These are phyloP conservation scores for Yasuhikotakia modesta DNA, from an alignment of 2,797 vertebrate species.

Conservation along the genomic window DNA sequence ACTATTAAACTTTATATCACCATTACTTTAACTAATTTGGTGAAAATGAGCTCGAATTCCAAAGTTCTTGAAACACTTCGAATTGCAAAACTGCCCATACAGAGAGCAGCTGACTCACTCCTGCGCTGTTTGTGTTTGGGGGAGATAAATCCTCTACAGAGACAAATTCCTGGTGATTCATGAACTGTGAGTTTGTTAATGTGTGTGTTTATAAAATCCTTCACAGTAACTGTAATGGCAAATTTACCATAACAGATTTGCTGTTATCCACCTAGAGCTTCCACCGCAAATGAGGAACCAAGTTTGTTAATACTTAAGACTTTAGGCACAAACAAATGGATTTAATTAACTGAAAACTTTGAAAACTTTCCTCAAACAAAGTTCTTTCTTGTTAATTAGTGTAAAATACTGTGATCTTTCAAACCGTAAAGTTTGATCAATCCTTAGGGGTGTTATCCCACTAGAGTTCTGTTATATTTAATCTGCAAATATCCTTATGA, in stretches of 20 bases:
- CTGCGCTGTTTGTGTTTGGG: slow-evolving; percentile 20
- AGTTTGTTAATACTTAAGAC: not conserved
- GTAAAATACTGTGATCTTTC: slow-evolving; percentile 16
- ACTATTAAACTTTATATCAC: not conserved
- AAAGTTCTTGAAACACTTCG: not conserved
- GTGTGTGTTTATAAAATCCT: slow-evolving; percentile 29
- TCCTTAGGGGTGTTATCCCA: not conserved
- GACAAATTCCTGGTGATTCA: slow-evolving; percentile 35
- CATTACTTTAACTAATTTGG: not conserved
- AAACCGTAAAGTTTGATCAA: not conserved
- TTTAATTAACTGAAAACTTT: slow-evolving; percentile 24
- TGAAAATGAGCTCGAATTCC: not conserved
- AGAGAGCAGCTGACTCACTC: slow-evolving; percentile 20
- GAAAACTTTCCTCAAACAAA: slow-evolving; percentile 1
- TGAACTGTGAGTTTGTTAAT: slow-evolving; percentile 25
- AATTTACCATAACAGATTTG: slow-evolving; percentile 19
- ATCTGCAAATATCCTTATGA: not conserved
- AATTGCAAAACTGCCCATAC: not conserved
- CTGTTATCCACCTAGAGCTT: slow-evolving; percentile 17
- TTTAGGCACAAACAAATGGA: slow-evolving; percentile 13
- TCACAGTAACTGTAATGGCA: slow-evolving; percentile 17
- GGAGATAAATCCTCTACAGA: slow-evolving; percentile 25
- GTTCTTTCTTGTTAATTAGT: not conserved
- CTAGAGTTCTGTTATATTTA: not conserved
- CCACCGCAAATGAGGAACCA: slow-evolving; percentile 55